phyloP scores from a whole-genome alignment of 1,140 invertebrate species.

The Pinna nobilis region DNA sequence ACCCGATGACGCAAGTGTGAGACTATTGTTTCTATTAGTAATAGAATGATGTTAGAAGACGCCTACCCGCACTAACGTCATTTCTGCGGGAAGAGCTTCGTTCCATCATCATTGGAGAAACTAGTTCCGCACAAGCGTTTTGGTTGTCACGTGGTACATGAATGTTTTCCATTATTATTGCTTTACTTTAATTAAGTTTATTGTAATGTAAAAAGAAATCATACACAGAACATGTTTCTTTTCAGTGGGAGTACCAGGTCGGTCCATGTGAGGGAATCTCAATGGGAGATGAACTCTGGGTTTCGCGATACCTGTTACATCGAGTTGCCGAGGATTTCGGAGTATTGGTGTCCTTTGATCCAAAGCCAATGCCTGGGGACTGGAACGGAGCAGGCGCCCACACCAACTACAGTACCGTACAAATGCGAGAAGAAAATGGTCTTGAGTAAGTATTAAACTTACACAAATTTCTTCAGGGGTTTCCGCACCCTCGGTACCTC shows the following conservation, averaged over 20 bases:
- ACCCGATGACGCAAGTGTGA: no score
- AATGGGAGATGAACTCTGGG: constrained; percentile 93
- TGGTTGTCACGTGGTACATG: no score
- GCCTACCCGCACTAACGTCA: no score
- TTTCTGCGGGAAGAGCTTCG: no score
- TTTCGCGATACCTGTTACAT: constrained; percentile 87
- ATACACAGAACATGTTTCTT: background rate
- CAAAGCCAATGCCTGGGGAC: constrained; percentile 88
- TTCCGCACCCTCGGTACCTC: no score
- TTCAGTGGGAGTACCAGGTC: constrained; percentile 65
- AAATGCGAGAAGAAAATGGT: constrained; percentile 90
- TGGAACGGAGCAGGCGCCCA: constrained; percentile 95
- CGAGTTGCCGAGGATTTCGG: constrained; percentile 94
- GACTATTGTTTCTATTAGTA: no score
- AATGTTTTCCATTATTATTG: background rate
- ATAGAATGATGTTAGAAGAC: no score
- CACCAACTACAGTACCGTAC: constrained; percentile 92
- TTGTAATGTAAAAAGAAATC: background rate
- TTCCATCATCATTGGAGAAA: no score
- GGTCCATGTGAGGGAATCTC: constrained; percentile 78
- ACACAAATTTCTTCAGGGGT: no score
- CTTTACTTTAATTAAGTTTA: background rate
- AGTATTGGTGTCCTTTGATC: constrained; percentile 90
- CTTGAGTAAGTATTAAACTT: constrained; percentile 75
- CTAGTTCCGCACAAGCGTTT: no score